Percentiles rank a stretch among this genome's conserved stretches.
Conservation (phyloP, 2,888 invertebrate species). For the Clusia tigrina region DNA sequence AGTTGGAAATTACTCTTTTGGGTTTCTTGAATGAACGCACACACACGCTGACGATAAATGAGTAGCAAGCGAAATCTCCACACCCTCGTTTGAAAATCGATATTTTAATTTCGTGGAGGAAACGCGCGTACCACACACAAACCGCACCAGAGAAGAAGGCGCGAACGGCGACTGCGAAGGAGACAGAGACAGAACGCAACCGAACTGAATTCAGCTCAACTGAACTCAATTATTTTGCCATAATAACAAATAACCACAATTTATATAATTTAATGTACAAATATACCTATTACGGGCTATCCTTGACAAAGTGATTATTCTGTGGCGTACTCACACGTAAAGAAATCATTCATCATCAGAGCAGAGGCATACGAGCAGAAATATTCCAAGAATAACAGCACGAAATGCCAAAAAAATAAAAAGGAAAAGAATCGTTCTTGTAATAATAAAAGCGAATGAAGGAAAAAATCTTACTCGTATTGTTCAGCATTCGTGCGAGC, state of each 20-base stretch:
- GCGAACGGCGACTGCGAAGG: too few species aligned
- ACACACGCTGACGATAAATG: background rate
- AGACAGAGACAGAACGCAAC: background rate
- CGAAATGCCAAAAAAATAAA: background rate
- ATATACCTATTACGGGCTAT: constrained; percentile 22
- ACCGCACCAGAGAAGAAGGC: too few species aligned
- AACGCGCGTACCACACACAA: background rate
- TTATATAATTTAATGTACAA: constrained; percentile 33
- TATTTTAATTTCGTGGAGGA: background rate
- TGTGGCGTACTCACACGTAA: constrained; percentile 28
- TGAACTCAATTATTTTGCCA: constrained; percentile 24
- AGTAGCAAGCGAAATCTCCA: too few species aligned
- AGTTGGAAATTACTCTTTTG: background rate
- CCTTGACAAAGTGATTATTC: constrained; percentile 31
- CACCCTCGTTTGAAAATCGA: background rate
- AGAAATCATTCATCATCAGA: constrained; percentile 31
- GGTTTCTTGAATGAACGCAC: too few species aligned
- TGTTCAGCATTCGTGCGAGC: too few species aligned
- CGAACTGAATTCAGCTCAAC: background rate
- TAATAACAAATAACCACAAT: constrained; percentile 33
- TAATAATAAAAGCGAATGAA: background rate
- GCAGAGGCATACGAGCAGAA: background rate
- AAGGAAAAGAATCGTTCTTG: background rate
- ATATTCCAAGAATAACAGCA: background rate
- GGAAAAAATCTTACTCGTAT: background rate